phyloP scores from a whole-genome alignment of 2,113 vertebrate species.

The Tricholaema leucomelas region DNA sequence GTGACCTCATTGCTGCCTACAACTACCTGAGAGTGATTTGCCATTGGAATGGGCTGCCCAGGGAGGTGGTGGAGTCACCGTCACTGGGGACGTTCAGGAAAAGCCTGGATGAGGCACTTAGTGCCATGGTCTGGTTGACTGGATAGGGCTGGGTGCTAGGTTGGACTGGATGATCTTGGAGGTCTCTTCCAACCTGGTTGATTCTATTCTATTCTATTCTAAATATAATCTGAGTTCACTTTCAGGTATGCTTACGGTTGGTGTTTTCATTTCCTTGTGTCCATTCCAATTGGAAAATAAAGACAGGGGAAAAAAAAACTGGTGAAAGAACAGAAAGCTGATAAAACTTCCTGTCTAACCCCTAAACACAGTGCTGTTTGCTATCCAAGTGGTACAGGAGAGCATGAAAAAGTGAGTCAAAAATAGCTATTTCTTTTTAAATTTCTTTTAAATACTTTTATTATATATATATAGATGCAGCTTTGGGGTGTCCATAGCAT shows the following conservation, averaged over 20 bases:
- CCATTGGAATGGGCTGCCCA: too few relatives aligned
- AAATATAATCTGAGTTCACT: neutral
- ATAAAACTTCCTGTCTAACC: neutral
- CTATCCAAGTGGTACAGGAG: neutral
- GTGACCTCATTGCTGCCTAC: too few relatives aligned
- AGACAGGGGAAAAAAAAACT: neutral
- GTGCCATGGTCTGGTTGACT: too few relatives aligned
- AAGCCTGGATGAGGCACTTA: too few relatives aligned
- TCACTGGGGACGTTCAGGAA: too few relatives aligned
- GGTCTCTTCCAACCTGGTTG: too few relatives aligned
- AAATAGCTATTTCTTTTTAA: neutral
- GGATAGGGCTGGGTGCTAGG: too few relatives aligned
- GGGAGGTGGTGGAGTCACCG: too few relatives aligned
- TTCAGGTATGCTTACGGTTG: neutral
- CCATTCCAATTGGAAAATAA: neutral
- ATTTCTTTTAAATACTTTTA: rapidly evolving
- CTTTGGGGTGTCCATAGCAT: neutral
- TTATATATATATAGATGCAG: neutral
- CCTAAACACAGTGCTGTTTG: neutral
- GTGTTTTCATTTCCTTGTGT: neutral
- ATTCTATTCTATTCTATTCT: too few relatives aligned
- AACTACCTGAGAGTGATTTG: too few relatives aligned
- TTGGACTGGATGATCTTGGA: too few relatives aligned
- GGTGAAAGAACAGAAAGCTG: neutral
- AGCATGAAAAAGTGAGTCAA: neutral